phyloP scores from a whole-genome alignment of 2,888 invertebrate genomes.

The Rhagophthalmus giganteus region DNA sequence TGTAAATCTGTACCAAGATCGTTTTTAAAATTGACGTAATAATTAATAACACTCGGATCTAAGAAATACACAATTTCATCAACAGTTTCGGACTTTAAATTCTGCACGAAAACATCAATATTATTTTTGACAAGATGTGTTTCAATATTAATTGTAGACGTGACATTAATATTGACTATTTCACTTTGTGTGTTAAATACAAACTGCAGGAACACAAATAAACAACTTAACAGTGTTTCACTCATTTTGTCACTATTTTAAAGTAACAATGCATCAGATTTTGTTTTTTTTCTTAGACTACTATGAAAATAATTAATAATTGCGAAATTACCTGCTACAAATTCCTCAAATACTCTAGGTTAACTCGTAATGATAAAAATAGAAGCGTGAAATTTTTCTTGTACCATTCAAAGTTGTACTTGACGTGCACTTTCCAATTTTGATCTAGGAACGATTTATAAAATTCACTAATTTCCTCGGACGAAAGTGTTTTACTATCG shows the following conservation, averaged over 20 bases:
- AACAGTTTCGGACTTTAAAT: slow-evolving; percentile 1
- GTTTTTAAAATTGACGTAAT: slow-evolving; percentile 18
- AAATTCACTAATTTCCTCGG: slow-evolving; percentile 87
- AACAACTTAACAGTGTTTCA: background rate
- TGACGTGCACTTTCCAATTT: slow-evolving; percentile 74
- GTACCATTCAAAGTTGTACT: slow-evolving; percentile 85
- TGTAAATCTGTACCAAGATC: background rate
- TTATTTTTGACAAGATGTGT: slow-evolving; percentile 26
- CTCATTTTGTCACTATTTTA: too few species aligned
- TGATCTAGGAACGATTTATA: slow-evolving; percentile 84
- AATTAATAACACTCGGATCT: slow-evolving; percentile 20
- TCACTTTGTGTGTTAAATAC: slow-evolving; percentile 3
- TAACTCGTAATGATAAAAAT: slow-evolving; percentile 64
- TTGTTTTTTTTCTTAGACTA: too few species aligned
- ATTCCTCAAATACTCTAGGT: background rate
- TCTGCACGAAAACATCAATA: slow-evolving; percentile 12
- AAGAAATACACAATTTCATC: slow-evolving; percentile 15
- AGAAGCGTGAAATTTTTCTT: slow-evolving; percentile 72
- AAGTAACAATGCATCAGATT: too few species aligned
- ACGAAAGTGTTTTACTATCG: slow-evolving; percentile 62
- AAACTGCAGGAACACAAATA: background rate
- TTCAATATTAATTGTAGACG: slow-evolving; percentile 18
- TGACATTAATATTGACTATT: slow-evolving; percentile 26
- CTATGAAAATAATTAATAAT: too few species aligned
- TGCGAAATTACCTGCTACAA: background rate